Evolutionary conservation across 1,140 invertebrate genomes (phyloP), one percentile per base, ranked within the genome.

Genomic region (Stratiolaelaps scimitus): DNA sequence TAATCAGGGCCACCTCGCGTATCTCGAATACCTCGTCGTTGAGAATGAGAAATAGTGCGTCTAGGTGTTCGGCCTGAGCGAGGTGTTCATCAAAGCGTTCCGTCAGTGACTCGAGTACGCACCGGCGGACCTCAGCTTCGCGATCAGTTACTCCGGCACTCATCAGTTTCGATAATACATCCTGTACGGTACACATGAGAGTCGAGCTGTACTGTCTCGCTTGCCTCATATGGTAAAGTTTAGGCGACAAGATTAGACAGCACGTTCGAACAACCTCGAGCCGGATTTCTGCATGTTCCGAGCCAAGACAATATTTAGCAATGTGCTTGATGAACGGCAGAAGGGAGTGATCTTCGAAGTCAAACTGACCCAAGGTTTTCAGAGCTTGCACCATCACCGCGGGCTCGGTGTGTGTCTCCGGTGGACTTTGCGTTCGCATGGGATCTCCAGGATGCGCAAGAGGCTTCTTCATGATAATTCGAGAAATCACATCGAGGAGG

Each of bases 21-120:
- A 99, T 96, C 78, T 97, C 91, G 74, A 97, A 93, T 68, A 92
- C 86, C 76, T 98, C 94, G 75, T 99, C 96, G 76, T 98, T 91
- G 75, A 98, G 83, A 0, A 91, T 89, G 28, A 97, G 85, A 72
- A 98, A 96, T 7, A 98, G 77, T 0, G 88, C 86, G 69, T 86
- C 88, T 0, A 99, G 77, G 69, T 92, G 96, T 75, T 98, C 92
- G 1, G 93, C 87, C 78, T 98, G 93, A 0, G 94, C 92, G 45
- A 99, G 76, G 75, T 98, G 89, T 20, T 83, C 83, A 72, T 98
- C 91, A 78, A 98, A 98, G 10, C 85, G 85, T 67, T 89, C 84
- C 73, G 95, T 89, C n/a, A 98, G 75, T 0, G 91, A 95, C 47
- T 86, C 85, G 1, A 99, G 77, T 0, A 98, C 95, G 78, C 88